Base-by-base conservation (phyloP, 2,797 vertebrate species). In the Myotis planiceps region DNA sequence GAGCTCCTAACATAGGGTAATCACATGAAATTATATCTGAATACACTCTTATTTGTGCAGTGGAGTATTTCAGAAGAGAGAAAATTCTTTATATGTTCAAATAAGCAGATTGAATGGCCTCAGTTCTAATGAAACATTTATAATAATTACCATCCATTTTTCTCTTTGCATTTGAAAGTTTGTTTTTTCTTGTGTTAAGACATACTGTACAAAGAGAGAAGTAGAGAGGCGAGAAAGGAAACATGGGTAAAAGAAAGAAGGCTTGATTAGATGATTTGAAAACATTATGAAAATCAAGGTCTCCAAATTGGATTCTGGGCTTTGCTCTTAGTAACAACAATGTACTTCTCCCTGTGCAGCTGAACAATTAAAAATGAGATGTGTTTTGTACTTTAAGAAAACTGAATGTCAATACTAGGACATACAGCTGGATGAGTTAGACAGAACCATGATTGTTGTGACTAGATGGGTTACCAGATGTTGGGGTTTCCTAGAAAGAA, bases 141-240 rank as follows among this genome's bases (percentile, higher is more conserved):
- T 86, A 76, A 74, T 58, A 42, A 97, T 92, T 91, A 81, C 8
- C 51, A 5, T 16, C 45, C 85, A 97, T 76, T 96, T 92, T 92
- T 66, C 65, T 95, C 71, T 80, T 86, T 75, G 60, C 37, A 37
- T 32, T 88, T 82, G 25, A 84, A 78, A 66, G 78, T 34, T 29
- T 83, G 25, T 80, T 49, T 89, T 23, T 96, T 90, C 45, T 25
- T 85, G 21, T 76, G 9, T 78, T 74, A 71, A 93, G 63, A 82
- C 27, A 88, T 90, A 95, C 13, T 47, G 4, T 39, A 47, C n/a
- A 74, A 84, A 88, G 37, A 90, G 39, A 66, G 63, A 91, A 68
- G 21, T 71, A 89, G 47, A 90, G 34, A 68, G 19, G 34, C 2
- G 1, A 78, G 37, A 81, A 63, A 45, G 25, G 65, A 83, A 69